Percentiles rank a stretch among this genome's conserved stretches.
Conservation (phyloP, 1,140 invertebrate genomes). For the Hypothenemus hampei region DNA sequence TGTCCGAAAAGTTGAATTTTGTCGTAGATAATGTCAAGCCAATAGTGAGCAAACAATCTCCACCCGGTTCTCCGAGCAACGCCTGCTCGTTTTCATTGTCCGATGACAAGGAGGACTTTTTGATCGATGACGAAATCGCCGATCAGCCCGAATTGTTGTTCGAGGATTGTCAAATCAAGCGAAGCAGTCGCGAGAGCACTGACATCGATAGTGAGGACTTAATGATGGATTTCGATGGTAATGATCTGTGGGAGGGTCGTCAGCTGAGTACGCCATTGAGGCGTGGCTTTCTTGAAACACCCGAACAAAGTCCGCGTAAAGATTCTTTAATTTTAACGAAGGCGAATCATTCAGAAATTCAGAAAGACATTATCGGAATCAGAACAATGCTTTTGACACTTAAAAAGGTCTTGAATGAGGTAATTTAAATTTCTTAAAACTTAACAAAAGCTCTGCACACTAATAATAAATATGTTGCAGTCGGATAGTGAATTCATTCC, state of each 20-base stretch:
- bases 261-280: slow-evolving; percentile 50
- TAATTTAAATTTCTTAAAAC: slow-evolving; percentile 36
- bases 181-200: slow-evolving; percentile 59
- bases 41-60: slow-evolving; percentile 41
- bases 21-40: slow-evolving; percentile 43
- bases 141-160: slow-evolving; percentile 83
- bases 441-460: background rate
- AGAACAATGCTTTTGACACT: slow-evolving; percentile 74
- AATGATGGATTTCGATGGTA: slow-evolving; percentile 78
- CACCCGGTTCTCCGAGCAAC: slow-evolving; percentile 69
- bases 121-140: slow-evolving; percentile 85
- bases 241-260: too few relatives aligned
- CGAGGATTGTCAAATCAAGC: slow-evolving; percentile 47
- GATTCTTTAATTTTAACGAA: slow-evolving; percentile 56
- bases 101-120: slow-evolving; percentile 63
- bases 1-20: slow-evolving; percentile 51
- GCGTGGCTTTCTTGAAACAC: too few relatives aligned
- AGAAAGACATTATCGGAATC: slow-evolving; percentile 71
- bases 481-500: too few relatives aligned
- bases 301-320: slow-evolving; percentile 57
- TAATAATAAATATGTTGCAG: background rate
- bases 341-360: slow-evolving; percentile 62
- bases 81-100: slow-evolving; percentile 69
- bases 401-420: slow-evolving; percentile 72
- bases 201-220: slow-evolving; percentile 77